Percentiles rank a stretch among this genome's conserved stretches.
These are phyloP conservation scores for Neodontobutis hainanensis DNA, from an alignment of 2,113 vertebrate genomes.

Conservation along the genomic window DNA sequence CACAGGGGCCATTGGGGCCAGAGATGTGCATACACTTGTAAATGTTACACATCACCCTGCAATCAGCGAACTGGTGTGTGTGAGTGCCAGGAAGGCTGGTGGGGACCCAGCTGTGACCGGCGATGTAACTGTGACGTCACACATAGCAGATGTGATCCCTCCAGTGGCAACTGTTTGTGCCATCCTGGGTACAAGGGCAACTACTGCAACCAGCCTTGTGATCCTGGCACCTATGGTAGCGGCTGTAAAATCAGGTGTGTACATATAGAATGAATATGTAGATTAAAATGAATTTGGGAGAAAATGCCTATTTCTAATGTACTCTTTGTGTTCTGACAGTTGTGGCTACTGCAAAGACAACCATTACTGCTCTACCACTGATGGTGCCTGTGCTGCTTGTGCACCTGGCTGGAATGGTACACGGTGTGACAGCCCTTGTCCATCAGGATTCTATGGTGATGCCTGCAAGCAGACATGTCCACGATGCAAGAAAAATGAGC, in stretches of 20 bases:
- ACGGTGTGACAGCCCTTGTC: slow-evolving; percentile 82
- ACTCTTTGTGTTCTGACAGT: slow-evolving; percentile 61
- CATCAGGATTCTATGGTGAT: slow-evolving; percentile 80
- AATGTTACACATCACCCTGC: slow-evolving; percentile 84
- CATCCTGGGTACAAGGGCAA: slow-evolving; percentile 80
- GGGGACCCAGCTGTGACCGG: slow-evolving; percentile 82
- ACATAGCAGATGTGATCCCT: slow-evolving; percentile 80
- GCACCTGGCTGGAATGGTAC: slow-evolving; percentile 89
- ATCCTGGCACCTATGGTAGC: slow-evolving; percentile 75
- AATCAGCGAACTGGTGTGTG: slow-evolving; percentile 82
- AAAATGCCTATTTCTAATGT: background rate
- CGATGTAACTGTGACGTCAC: slow-evolving; percentile 80
- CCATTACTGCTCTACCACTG: slow-evolving; percentile 79
- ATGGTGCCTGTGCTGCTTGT: slow-evolving; percentile 86
- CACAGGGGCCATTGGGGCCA: slow-evolving; percentile 83
- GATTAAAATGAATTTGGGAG: background rate
- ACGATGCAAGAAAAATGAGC: slow-evolving; percentile 76
- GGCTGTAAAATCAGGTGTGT: slow-evolving; percentile 84
- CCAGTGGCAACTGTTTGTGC: slow-evolving; percentile 82
- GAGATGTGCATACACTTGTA: slow-evolving; percentile 81
- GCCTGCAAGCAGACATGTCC: slow-evolving; percentile 83
- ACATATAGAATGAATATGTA: slow-evolving; percentile 6
- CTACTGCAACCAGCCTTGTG: slow-evolving; percentile 81
- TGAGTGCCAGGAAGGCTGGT: slow-evolving; percentile 79
- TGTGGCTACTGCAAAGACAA: slow-evolving; percentile 86